Evolutionary conservation across 2,797 vertebrate genomes (phyloP).

Genomic region (Muraenolepis orangiensis): DNA sequence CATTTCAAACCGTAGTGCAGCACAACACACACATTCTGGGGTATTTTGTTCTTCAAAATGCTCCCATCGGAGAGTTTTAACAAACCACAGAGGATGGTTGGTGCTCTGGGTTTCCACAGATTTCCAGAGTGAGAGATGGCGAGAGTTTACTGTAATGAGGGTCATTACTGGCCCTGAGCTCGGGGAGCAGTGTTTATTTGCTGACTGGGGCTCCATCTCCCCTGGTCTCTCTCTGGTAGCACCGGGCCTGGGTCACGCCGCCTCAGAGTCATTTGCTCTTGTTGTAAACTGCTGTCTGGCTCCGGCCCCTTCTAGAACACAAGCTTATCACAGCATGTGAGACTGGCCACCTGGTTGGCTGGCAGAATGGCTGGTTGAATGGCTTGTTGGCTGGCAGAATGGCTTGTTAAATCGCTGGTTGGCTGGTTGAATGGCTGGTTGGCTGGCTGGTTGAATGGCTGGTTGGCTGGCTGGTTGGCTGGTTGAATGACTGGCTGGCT

Average conservation of each 20-base stretch:
- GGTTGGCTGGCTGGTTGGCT: not conserved
- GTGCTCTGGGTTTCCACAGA: conserved; percentile 39
- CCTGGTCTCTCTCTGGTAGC: conserved; percentile 61
- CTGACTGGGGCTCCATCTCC: conserved; percentile 56
- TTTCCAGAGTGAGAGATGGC: conserved; percentile 52
- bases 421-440: not conserved
- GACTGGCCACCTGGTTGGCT: conserved; percentile 9
- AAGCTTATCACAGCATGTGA: conserved; percentile 40
- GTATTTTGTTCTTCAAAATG: conserved; percentile 3
- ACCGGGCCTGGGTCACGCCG: conserved; percentile 52
- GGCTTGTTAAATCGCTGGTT: not conserved
- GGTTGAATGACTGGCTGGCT: no score
- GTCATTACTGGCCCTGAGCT: conserved; percentile 67
- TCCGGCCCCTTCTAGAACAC: conserved; percentile 43
- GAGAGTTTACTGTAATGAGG: conserved; percentile 61
- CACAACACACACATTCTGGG: conserved; percentile 6
- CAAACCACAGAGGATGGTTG: conserved; percentile 28
- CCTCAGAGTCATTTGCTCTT: conserved; percentile 67
- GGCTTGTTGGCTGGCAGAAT: conserved; percentile 23
- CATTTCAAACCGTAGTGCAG: not conserved
- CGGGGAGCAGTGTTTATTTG: conserved; percentile 65
- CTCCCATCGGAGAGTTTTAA: conserved; percentile 26
- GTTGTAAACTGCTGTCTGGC: conserved; percentile 52
- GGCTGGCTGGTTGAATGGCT: not conserved
- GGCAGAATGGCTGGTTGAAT: conserved; percentile 13